Evolutionary conservation across 2,797 vertebrate species (phyloP), one percentile per base, ranked within the genome.

Genomic region (Zenarchopterus dispar): DNA sequence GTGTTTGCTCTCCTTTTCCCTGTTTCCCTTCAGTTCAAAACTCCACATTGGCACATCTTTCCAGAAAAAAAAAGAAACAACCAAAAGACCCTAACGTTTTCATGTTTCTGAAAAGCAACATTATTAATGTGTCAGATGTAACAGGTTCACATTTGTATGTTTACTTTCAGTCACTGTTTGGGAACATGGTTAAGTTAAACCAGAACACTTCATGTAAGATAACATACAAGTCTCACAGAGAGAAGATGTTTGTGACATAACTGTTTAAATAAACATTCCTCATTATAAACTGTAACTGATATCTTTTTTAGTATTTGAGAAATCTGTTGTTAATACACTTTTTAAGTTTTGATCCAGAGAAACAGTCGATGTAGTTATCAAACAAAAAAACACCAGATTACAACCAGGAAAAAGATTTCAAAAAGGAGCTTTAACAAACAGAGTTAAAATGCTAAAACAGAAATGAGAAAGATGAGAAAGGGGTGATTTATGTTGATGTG

Each of bases 11-110:
- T 54, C 60, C 70, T 58, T 51, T 33, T 51, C 73, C 62, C 79
- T 1, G 15, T 61, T 56, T 33, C 68, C 78, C 78, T 72, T 43
- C 62, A 54, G 18, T 72, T 23, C 56, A 62, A 77, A 59, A 17
- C 59, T 54, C 23, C 23, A 31, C 7, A 45, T 0, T 28, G 47
- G 28, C 65, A 73, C 65, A 42, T 31, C 28, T 31, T 28, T 62
- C 46, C 73, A 55, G 64, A 61, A 78, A 64, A 61, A 87, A 89
- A 90, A 89, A 90, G 89, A 90, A 93, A 92, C 91, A 91, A 91
- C 90, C 89, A 92, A 93, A 86, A 86, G 76, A 51, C 42, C 33
- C 55, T 52, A 57, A 78, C 77, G 80, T 71, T 70, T 9, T 46
- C 1, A 46, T 6, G 44, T 22, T 21, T 46, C 19, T 46, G 44